Conservation (phyloP, 2,797 vertebrate genomes). For the Sebastes nivosus region DNA sequence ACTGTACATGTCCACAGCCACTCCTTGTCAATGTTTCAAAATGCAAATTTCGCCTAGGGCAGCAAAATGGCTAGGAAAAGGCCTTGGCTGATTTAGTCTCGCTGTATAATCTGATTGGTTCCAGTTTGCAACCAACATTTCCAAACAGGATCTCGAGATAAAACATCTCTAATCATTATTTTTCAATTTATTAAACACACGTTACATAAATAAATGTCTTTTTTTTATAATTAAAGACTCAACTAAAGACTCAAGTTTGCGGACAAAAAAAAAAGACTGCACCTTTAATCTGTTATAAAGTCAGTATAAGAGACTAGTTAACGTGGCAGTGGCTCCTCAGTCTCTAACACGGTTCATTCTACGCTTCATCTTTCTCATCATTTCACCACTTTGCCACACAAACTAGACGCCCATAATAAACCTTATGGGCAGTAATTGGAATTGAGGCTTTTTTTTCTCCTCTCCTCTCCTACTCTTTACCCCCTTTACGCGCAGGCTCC, state of each 20-base stretch:
- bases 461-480: background rate
- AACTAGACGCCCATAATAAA: too few species aligned
- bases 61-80: too few species aligned
- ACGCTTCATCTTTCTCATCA: background rate
- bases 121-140: too few species aligned
- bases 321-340: background rate
- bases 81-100: background rate
- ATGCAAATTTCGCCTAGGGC: background rate
- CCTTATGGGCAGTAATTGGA: conserved; percentile 39
- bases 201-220: too few species aligned
- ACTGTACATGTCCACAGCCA: too few species aligned
- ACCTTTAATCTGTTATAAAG: conserved; percentile 10
- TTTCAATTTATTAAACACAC: background rate
- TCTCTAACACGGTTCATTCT: background rate
- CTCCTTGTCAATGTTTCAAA: too few species aligned
- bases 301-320: too few species aligned
- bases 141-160: background rate
- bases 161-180: background rate
- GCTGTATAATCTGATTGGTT: background rate
- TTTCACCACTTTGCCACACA: background rate
- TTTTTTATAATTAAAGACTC: too few species aligned
- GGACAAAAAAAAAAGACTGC: background rate
- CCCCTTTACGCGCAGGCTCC: too few species aligned
- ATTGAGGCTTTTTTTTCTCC: conserved; percentile 34
- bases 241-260: too few species aligned